phyloP scores from a whole-genome alignment of 2,797 vertebrate genomes.

The Ptychadena robeensis region DNA sequence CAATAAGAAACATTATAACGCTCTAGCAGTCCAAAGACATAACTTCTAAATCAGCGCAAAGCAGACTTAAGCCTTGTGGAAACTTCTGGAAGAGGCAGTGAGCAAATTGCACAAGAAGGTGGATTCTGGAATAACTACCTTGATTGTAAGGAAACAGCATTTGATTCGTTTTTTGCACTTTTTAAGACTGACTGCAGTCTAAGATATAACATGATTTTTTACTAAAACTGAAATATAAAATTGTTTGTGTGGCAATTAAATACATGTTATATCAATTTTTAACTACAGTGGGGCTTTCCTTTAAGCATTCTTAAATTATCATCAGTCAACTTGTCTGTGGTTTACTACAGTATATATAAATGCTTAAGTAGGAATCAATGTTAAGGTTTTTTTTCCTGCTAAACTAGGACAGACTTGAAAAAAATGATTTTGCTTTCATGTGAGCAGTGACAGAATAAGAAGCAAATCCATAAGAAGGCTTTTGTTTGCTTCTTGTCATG shows the following conservation, averaged over 20 bases:
- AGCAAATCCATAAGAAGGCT: conserved; percentile 4
- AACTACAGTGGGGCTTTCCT: not conserved
- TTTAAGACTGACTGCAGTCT: not conserved
- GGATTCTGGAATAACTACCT: too few relatives aligned
- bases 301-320: not conserved
- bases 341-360: conserved; percentile 3
- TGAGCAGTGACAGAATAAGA: conserved; percentile 9
- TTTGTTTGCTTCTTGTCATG: conserved; percentile 17
- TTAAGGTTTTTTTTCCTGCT: not conserved
- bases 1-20: too few relatives aligned
- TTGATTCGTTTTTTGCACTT: not conserved
- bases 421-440: not conserved
- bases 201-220: not conserved
- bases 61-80: too few relatives aligned
- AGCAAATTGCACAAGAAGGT: too few relatives aligned
- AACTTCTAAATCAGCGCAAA: too few relatives aligned
- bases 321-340: not conserved
- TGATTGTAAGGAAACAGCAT: too few relatives aligned
- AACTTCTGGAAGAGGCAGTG: too few relatives aligned
- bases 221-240: not conserved
- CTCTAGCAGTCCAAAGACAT: too few relatives aligned
- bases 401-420: conserved; percentile 10
- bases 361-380: conserved; percentile 2
- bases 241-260: not conserved
- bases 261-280: too few relatives aligned